Percentiles rank a stretch among this genome's conserved stretches.
These are phyloP conservation scores for Hedya salicella DNA, from an alignment of 2,888 invertebrate genomes.

Conservation along the genomic window DNA sequence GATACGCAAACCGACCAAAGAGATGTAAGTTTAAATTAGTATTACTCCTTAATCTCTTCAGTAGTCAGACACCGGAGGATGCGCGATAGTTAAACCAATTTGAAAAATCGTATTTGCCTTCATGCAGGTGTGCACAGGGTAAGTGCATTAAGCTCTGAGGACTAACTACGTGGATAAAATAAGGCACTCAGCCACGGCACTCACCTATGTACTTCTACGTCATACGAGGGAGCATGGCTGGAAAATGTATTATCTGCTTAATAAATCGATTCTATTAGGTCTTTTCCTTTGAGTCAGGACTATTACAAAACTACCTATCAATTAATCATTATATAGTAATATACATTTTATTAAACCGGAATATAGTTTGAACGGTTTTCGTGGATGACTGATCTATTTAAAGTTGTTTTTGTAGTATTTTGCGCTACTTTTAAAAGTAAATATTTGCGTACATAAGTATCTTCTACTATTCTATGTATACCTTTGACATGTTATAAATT, in stretches of 20 bases:
- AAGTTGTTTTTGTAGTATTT: no score
- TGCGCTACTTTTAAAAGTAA: no score
- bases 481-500: no score
- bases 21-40: slow-evolving; percentile 12
- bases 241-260: slow-evolving; percentile 26
- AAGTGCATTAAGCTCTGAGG: slow-evolving; percentile 35
- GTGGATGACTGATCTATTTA: not conserved
- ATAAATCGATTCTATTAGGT: not conserved
- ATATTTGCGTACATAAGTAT: no score
- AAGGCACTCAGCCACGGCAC: slow-evolving; percentile 45
- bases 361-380: not conserved
- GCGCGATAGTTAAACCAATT: slow-evolving; percentile 27
- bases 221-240: slow-evolving; percentile 54
- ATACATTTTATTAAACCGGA: not conserved
- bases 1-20: slow-evolving; percentile 16
- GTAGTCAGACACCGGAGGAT: slow-evolving; percentile 13
- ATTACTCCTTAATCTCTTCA: slow-evolving; percentile 16
- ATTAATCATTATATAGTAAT: not conserved
- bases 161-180: slow-evolving; percentile 42
- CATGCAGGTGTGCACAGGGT: slow-evolving; percentile 32
- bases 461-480: no score
- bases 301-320: not conserved
- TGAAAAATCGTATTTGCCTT: slow-evolving; percentile 35
- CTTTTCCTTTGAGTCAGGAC: not conserved
- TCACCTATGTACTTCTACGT: slow-evolving; percentile 67